Evolutionary conservation across 2,113 vertebrate species (phyloP).

Genomic region (Hippotragus niger): DNA sequence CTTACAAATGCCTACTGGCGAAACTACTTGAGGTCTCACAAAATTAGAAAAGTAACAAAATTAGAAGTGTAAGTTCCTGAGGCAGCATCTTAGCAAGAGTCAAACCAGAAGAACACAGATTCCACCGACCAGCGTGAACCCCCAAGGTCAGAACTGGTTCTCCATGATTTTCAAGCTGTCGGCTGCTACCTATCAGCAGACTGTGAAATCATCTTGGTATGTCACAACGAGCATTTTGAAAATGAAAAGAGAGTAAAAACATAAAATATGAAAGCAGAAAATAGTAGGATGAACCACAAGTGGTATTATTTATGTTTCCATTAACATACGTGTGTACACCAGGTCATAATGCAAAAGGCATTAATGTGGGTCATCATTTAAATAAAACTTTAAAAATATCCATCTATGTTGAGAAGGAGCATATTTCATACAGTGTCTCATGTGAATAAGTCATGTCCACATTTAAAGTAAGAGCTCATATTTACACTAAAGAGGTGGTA

Average conservation of each 20-base stretch:
- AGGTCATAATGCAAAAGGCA: not conserved
- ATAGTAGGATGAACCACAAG: not conserved
- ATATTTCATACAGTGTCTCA: not conserved
- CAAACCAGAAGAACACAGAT: not conserved
- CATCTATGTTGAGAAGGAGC: not conserved
- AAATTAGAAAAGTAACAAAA: slow-evolving; percentile 66
- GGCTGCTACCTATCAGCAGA: not conserved
- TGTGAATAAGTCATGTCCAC: not conserved
- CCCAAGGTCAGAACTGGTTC: not conserved
- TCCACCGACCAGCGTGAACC: not conserved
- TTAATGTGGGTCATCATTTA: not conserved
- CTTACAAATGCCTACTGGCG: slow-evolving; percentile 50
- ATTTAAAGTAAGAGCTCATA: not conserved
- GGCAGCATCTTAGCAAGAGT: not conserved
- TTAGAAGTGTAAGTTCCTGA: slow-evolving; percentile 13
- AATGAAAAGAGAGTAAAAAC: not conserved
- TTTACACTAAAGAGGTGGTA: not conserved
- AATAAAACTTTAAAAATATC: not conserved
- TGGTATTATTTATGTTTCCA: not conserved
- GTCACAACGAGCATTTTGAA: not conserved
- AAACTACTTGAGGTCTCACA: slow-evolving; percentile 32
- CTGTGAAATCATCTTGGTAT: not conserved
- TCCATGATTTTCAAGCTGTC: not conserved
- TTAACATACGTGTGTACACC: not conserved
- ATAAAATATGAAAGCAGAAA: not conserved